A percentile compares a stretch with the other conserved stretches of the same genome.
These are phyloP conservation scores for Thaumatotibia leucotreta DNA, from an alignment of 1,140 invertebrate species.

Conservation along the genomic window DNA sequence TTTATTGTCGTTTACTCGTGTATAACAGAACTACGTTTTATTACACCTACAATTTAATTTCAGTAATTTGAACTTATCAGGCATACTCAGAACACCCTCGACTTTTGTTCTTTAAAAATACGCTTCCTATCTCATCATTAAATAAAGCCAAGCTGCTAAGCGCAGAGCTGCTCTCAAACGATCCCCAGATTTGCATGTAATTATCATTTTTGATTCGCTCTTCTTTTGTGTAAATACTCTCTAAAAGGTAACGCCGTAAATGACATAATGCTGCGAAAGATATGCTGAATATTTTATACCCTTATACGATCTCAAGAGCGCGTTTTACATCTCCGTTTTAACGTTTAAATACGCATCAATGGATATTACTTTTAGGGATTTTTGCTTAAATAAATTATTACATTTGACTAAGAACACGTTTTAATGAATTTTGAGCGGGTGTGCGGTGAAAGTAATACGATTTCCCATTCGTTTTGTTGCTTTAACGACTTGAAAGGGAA, in stretches of 20 bases:
- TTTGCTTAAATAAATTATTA: slow-evolving; percentile 74
- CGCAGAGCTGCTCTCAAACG: slow-evolving; percentile 34
- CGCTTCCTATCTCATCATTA: slow-evolving; percentile 9
- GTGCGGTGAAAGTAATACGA: slow-evolving; percentile 43
- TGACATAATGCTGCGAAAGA: slow-evolving; percentile 73
- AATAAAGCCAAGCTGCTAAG: slow-evolving; percentile 11
- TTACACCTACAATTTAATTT: too few species aligned
- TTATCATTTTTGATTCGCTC: slow-evolving; percentile 75
- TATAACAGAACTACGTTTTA: too few species aligned
- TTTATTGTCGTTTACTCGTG: too few species aligned
- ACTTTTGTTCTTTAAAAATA: slow-evolving; percentile 2
- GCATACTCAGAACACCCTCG: not conserved
- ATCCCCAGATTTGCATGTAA: slow-evolving; percentile 70
- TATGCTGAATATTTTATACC: slow-evolving; percentile 73
- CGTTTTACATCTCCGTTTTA: slow-evolving; percentile 48
- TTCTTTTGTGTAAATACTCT: slow-evolving; percentile 74
- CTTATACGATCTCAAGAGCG: slow-evolving; percentile 44
- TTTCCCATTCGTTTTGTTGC: slow-evolving; percentile 55
- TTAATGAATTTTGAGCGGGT: slow-evolving; percentile 69
- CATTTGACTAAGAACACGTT: slow-evolving; percentile 66
- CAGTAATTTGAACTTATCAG: not conserved
- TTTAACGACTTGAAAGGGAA: slow-evolving; percentile 63
- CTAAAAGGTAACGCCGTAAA: slow-evolving; percentile 70
- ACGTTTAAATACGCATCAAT: slow-evolving; percentile 60
- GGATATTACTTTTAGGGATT: slow-evolving; percentile 73